Conservation (phyloP, 2,113 vertebrate species). For the Redunca redunca region DNA sequence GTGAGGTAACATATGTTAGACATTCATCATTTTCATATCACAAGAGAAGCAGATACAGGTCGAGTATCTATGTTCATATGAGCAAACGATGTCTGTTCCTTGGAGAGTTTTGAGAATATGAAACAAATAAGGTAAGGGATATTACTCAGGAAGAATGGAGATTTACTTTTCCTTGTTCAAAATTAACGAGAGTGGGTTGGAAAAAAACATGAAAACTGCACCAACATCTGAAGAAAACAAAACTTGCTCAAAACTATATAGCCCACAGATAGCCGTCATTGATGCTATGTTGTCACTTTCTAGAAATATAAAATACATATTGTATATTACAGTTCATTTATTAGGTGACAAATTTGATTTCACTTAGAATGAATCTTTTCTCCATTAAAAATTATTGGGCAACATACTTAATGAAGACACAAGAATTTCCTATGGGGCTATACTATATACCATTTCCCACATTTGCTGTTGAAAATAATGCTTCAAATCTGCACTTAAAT, state of each 20-base stretch:
- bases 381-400: not conserved
- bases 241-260: not conserved
- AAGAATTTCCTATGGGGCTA: not conserved
- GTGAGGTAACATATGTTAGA: conserved; percentile 13
- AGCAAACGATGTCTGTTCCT: not conserved
- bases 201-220: not conserved
- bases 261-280: not conserved
- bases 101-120: not conserved
- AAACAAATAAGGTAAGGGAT: not conserved
- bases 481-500: not conserved
- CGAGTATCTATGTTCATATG: not conserved
- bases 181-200: not conserved
- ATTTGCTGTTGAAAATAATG: conserved; percentile 9
- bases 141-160: not conserved
- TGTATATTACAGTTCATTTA: not conserved
- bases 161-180: conserved; percentile 1
- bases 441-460: not conserved
- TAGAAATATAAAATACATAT: not conserved
- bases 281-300: not conserved
- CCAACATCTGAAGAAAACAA: not conserved
- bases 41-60: not conserved
- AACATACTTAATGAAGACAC: not conserved
- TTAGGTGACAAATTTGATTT: not conserved
- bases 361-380: not conserved
- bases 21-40: not conserved